Percentiles rank a stretch among this genome's conserved stretches.
These are phyloP conservation scores for Lasiurus cinereus DNA, from an alignment of 2,113 vertebrate genomes.

Conservation along the genomic window DNA sequence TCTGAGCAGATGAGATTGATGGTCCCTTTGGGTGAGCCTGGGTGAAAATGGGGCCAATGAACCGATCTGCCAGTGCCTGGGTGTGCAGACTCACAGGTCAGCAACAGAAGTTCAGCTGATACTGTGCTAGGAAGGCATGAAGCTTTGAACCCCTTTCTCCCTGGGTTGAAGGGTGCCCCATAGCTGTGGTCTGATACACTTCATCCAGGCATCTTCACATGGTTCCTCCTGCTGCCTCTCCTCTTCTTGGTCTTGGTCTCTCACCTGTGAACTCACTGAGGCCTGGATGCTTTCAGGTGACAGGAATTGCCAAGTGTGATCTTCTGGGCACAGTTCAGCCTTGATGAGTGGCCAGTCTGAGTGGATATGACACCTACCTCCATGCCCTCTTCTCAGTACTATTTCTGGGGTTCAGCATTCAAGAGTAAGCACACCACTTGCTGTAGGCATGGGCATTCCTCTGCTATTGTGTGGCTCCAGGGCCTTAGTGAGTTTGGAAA, in stretches of 20 bases:
- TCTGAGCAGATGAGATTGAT: background rate
- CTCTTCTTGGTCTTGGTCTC: background rate
- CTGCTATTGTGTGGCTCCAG: background rate
- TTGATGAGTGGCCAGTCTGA: background rate
- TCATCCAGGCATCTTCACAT: background rate
- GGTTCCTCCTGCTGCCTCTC: background rate
- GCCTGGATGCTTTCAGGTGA: background rate
- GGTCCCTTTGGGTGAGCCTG: background rate
- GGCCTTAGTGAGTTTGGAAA: background rate
- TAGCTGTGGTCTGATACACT: background rate
- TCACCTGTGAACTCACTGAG: background rate
- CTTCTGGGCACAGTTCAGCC: background rate
- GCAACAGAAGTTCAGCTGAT: background rate
- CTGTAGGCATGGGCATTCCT: background rate
- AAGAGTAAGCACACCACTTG: background rate
- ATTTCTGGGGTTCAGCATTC: background rate
- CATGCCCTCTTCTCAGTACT: background rate
- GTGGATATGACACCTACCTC: background rate
- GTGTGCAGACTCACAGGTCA: background rate
- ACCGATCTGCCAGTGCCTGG: background rate
- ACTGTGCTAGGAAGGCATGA: background rate
- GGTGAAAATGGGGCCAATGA: background rate
- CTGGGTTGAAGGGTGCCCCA: background rate
- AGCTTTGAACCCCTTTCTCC: background rate
- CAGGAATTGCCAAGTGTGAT: background rate